Evolutionary conservation across 2,113 vertebrate species (phyloP), one percentile per base, ranked within the genome.

Genomic region (Macrotis lagotis): DNA sequence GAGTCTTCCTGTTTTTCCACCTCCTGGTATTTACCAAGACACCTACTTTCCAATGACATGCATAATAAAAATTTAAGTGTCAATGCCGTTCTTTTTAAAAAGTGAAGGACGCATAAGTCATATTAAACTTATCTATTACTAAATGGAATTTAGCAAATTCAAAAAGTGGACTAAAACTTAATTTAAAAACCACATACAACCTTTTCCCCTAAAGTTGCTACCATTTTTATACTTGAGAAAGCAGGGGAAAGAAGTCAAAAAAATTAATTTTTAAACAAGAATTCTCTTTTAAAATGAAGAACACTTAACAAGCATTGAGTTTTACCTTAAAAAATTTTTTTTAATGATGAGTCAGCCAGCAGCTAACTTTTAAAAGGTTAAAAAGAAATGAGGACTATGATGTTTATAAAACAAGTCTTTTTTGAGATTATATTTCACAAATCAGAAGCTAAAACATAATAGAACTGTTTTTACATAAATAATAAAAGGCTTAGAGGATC

Each of bases 281-380:
- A 96, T 50, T 92, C 95, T 11, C 91, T 92, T 37, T 10, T 25
- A 48, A 74, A 96, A 91, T 48, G 50, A 19, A 83, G 2, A 96
- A 95, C 93, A 94, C 37, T 94, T 95, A 94, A 37, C 50, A 89
- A 49, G 44, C 44, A 95, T 95, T 51, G 47, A n/a, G n/a, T n/a
- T n/a, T n/a, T n/a, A n/a, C n/a, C n/a, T n/a, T n/a, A n/a, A n/a
- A n/a, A n/a, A n/a, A n/a, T n/a, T n/a, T n/a, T 95, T 83, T 89
- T 96, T 92, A 94, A 95, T 0, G 66, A 11, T 74, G 44, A 93
- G 89, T 95, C 96, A 93, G 90, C 95, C 83, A 95, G 95, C 37
- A 93, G 25, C 9, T 95, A 96, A 96, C 12, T 51, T 94, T 48
- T 50, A 94, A 0, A 8, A 48, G 47, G 24, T 50, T 89, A 53